Percentiles rank a stretch among this genome's conserved stretches.
phyloP scores from a whole-genome alignment of 2,888 invertebrate genomes.

The Drosophila pseudotalamancana region DNA sequence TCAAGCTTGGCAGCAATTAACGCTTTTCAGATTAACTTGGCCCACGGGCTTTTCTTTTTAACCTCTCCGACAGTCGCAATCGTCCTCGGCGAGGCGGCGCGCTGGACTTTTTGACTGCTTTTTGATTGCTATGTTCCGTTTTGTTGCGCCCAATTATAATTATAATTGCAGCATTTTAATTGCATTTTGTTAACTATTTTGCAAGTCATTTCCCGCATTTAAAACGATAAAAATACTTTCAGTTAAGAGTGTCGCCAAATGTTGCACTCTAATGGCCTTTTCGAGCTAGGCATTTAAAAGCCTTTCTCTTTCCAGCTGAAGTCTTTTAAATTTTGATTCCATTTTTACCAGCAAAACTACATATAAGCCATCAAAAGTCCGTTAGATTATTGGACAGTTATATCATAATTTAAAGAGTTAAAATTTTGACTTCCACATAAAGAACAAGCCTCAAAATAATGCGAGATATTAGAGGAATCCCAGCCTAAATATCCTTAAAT shows the following conservation, averaged over 20 bases:
- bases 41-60: conserved; percentile 38
- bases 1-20: conserved; percentile 56
- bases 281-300: conserved; percentile 3
- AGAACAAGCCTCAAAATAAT: too few relatives aligned
- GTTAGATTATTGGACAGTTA: too few relatives aligned
- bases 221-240: conserved; percentile 59
- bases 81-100: conserved; percentile 14
- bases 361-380: too few relatives aligned
- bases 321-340: neutral
- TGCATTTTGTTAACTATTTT: conserved; percentile 73
- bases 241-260: conserved; percentile 49
- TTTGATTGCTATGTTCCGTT: conserved; percentile 47
- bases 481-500: too few relatives aligned
- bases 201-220: conserved; percentile 61
- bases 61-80: conserved; percentile 34
- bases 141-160: conserved; percentile 68
- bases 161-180: conserved; percentile 77
- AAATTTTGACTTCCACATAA: too few relatives aligned
- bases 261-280: conserved; percentile 50
- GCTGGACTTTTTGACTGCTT: conserved; percentile 53
- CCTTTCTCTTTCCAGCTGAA: neutral
- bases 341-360: neutral
- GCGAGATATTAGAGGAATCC: too few relatives aligned
- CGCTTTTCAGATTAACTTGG: conserved; percentile 62
- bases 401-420: too few relatives aligned